Conservation (phyloP, 2,113 vertebrate species). For the Polypterus senegalus region DNA sequence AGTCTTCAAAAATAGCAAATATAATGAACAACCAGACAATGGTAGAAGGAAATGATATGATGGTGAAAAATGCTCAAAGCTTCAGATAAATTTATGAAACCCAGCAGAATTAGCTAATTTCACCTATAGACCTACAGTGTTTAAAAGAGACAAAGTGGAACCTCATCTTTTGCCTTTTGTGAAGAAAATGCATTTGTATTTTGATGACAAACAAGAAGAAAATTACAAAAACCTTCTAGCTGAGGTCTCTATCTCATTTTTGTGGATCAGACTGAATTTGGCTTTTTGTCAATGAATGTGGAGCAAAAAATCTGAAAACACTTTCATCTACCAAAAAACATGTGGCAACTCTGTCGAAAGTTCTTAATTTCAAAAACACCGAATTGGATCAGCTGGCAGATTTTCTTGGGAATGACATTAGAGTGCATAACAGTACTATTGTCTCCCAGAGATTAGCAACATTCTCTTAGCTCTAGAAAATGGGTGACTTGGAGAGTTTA, state of each 20-base stretch:
- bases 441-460: slow-evolving; percentile 17
- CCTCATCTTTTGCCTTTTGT: slow-evolving; percentile 22
- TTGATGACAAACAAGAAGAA: slow-evolving; percentile 6
- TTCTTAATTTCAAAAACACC: slow-evolving; percentile 15
- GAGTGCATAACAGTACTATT: slow-evolving; percentile 16
- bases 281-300: slow-evolving; percentile 15
- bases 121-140: slow-evolving; percentile 11
- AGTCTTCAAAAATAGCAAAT: slow-evolving; percentile 5
- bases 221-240: background rate
- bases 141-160: slow-evolving; percentile 23
- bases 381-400: slow-evolving; percentile 16
- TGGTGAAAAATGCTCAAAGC: slow-evolving; percentile 6
- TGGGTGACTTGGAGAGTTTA: slow-evolving; percentile 7
- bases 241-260: slow-evolving; percentile 18
- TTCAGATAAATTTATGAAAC: slow-evolving; percentile 11
- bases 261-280: slow-evolving; percentile 21
- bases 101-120: slow-evolving; percentile 18
- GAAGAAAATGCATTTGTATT: slow-evolving; percentile 14
- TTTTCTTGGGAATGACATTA: slow-evolving; percentile 15
- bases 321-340: slow-evolving; percentile 19
- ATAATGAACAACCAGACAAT: background rate
- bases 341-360: slow-evolving; percentile 6
- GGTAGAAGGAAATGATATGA: background rate
- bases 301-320: slow-evolving; percentile 10
- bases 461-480: slow-evolving; percentile 16